Percentiles rank a stretch among this genome's conserved stretches.
Evolutionary conservation across 2,888 invertebrate genomes (phyloP).

Genomic region (Drosophila emarginata): DNA sequence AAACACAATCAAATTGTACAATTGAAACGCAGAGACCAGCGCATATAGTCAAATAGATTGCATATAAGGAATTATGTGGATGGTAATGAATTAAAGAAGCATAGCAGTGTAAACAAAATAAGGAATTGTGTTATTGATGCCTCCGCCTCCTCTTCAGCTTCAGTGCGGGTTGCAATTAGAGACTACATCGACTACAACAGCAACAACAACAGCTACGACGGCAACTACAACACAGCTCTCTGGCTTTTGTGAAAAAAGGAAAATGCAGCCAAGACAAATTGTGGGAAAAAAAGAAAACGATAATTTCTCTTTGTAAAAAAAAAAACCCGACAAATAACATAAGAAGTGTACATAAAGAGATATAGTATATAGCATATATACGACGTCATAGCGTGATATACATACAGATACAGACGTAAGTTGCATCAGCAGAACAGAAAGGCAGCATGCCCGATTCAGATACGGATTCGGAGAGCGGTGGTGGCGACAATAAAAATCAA

Average conservation of each 20-base stretch:
- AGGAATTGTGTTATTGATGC: conserved; percentile 14
- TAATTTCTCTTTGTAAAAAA: conserved; percentile 32
- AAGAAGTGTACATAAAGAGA: conserved; percentile 44
- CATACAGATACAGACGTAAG: conserved; percentile 44
- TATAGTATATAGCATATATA: conserved; percentile 26
- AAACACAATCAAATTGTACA: conserved; percentile 7
- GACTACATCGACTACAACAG: conserved; percentile 1
- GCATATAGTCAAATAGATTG: not conserved
- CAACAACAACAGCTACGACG: conserved; percentile 5
- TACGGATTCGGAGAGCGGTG: conserved; percentile 50
- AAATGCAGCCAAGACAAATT: conserved; percentile 35
- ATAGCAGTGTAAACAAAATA: not conserved
- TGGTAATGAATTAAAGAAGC: not conserved
- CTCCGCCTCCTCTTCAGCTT: conserved; percentile 10
- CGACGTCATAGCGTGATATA: conserved; percentile 12
- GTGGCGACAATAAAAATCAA: conserved; percentile 67
- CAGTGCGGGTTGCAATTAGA: conserved; percentile 16
- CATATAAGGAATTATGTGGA: not conserved
- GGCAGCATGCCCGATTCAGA: conserved; percentile 52
- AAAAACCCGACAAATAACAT: conserved; percentile 13
- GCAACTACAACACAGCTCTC: conserved; percentile 6
- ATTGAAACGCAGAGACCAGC: conserved; percentile 4
- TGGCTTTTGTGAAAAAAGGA: conserved; percentile 20
- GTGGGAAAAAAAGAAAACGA: conserved; percentile 5
- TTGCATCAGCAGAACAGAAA: conserved; percentile 55